Evolutionary conservation across 2,797 vertebrate genomes (phyloP).

Genomic region (Micropoecilia bifurca): DNA sequence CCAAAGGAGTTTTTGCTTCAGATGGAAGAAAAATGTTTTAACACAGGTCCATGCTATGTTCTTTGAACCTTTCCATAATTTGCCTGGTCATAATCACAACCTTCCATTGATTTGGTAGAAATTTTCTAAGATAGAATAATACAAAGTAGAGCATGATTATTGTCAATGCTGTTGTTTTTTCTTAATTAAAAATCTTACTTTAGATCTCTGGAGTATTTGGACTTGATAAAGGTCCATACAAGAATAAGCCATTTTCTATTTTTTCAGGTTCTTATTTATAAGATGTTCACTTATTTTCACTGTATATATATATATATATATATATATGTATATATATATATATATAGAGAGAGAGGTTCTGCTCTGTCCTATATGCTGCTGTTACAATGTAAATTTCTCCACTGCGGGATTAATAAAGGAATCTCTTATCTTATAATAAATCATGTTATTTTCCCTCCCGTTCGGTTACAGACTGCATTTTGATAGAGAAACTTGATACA

Average conservation of each 20-base stretch:
- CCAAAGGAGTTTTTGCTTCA: background rate
- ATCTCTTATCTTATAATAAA: too few relatives aligned
- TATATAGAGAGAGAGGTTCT: too few relatives aligned
- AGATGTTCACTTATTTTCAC: too few relatives aligned
- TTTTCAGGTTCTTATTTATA: background rate
- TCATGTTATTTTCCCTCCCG: background rate
- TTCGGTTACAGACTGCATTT: background rate
- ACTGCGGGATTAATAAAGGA: too few relatives aligned
- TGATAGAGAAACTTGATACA: background rate
- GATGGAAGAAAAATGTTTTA: background rate
- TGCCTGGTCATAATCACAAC: background rate
- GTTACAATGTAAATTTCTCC: too few relatives aligned
- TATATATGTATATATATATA: too few relatives aligned
- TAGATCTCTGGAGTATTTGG: background rate
- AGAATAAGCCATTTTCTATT: background rate
- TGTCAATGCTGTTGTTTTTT: background rate
- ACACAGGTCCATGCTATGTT: background rate
- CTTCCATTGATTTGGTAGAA: background rate
- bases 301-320: too few relatives aligned
- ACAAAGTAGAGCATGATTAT: background rate
- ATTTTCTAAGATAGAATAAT: background rate
- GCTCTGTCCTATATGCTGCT: too few relatives aligned
- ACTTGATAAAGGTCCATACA: background rate
- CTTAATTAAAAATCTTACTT: too few relatives aligned
- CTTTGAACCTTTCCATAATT: background rate